Evolutionary conservation across 92 coral and sea anemone genomes (phyloP).

Genomic region (Parazoanthus swiftii): DNA sequence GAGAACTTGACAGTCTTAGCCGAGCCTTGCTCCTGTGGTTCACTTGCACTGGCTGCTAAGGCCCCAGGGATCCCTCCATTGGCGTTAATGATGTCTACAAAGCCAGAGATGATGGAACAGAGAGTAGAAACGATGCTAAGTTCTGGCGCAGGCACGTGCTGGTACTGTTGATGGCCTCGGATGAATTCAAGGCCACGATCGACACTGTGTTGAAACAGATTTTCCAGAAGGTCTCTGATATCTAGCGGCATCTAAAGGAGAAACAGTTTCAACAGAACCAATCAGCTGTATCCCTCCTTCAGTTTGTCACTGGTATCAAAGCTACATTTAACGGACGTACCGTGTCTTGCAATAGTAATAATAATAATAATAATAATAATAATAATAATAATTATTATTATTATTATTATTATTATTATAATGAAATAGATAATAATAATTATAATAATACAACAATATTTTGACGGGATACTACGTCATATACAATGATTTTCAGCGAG

Average conservation of each 20-base stretch:
- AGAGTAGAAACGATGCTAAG: slow-evolving; percentile 74
- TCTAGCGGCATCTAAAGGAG: slow-evolving; percentile 63
- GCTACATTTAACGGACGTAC: no score
- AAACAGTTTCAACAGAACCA: not conserved
- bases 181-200: slow-evolving; percentile 81
- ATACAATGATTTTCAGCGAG: no score
- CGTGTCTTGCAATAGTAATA: no score
- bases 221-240: slow-evolving; percentile 59
- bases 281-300: no score
- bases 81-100: slow-evolving; percentile 63
- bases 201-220: slow-evolving; percentile 72
- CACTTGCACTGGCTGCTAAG: slow-evolving; percentile 13
- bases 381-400: not conserved
- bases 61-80: slow-evolving; percentile 62
- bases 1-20: slow-evolving; percentile 74
- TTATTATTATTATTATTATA: no score
- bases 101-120: slow-evolving; percentile 80
- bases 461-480: no score
- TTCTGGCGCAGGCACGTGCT: slow-evolving; percentile 66
- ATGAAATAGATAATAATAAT: not conserved
- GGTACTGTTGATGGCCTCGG: slow-evolving; percentile 60
- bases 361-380: no score
- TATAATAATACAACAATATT: not conserved
- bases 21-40: slow-evolving; percentile 48
- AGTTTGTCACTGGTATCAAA: no score